Evolutionary conservation across 2,797 vertebrate species (phyloP).

Genomic region (Gastrophryne carolinensis): DNA sequence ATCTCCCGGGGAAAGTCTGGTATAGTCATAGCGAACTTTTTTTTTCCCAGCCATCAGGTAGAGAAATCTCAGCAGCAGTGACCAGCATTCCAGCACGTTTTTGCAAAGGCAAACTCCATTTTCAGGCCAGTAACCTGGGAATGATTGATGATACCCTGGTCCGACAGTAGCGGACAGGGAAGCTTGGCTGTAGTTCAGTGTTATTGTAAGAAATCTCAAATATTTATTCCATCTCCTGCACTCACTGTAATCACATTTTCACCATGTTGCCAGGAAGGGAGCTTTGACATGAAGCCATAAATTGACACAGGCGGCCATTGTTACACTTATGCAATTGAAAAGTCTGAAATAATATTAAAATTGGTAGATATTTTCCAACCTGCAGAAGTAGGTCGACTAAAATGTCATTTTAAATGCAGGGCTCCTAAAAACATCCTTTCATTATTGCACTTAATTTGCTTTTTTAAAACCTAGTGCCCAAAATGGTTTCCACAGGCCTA

Average conservation of each 20-base stretch:
- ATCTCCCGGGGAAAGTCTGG: slow-evolving; percentile 45
- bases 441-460: slow-evolving; percentile 57
- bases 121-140: slow-evolving; percentile 62
- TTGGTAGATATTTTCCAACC: slow-evolving; percentile 62
- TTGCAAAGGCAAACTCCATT: slow-evolving; percentile 62
- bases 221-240: slow-evolving; percentile 77
- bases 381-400: slow-evolving; percentile 55
- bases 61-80: slow-evolving; percentile 54
- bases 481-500: slow-evolving; percentile 54
- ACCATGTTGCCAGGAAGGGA: slow-evolving; percentile 77
- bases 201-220: slow-evolving; percentile 76
- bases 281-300: slow-evolving; percentile 72
- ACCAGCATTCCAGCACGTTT: slow-evolving; percentile 68
- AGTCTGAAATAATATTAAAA: slow-evolving; percentile 62
- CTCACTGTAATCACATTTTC: slow-evolving; percentile 77
- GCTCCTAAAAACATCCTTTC: slow-evolving; percentile 57
- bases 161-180: slow-evolving; percentile 67
- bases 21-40: slow-evolving; percentile 51
- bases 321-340: slow-evolving; percentile 58
- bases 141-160: slow-evolving; percentile 73
- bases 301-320: slow-evolving; percentile 73
- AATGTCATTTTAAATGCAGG: slow-evolving; percentile 61
- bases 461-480: slow-evolving; percentile 54
- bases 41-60: slow-evolving; percentile 61
- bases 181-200: slow-evolving; percentile 70